Evolutionary conservation across 2,113 vertebrate species (phyloP).

Genomic region (Hippocampus guttulatus): DNA sequence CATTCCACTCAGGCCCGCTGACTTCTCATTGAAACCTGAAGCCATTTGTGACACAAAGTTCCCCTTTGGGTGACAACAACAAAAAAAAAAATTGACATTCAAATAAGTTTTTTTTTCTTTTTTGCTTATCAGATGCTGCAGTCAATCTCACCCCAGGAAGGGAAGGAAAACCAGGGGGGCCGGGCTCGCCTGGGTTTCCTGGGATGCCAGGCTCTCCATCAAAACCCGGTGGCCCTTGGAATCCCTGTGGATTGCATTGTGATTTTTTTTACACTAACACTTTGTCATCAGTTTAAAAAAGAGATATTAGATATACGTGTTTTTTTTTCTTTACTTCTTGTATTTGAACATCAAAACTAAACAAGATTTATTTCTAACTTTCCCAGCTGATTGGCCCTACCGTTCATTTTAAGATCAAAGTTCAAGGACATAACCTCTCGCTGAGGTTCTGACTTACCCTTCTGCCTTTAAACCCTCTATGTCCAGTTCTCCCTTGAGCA

Average conservation of each 20-base stretch:
- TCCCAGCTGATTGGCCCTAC: background rate
- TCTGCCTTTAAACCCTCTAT: constrained; percentile 88
- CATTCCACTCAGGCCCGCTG: constrained; percentile 72
- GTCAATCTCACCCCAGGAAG: constrained; percentile 74
- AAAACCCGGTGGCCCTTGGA: constrained; percentile 82
- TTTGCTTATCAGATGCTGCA: background rate
- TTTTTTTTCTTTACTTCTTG: background rate
- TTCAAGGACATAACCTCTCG: background rate
- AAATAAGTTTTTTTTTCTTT: background rate
- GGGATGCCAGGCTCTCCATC: constrained; percentile 96
- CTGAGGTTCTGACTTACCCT: constrained; percentile 61
- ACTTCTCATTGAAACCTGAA: constrained; percentile 85
- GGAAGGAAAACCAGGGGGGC: constrained; percentile 80
- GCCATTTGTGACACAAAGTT: constrained; percentile 85
- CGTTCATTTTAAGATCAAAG: background rate
- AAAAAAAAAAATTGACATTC: background rate
- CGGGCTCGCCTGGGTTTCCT: constrained; percentile 87
- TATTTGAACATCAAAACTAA: background rate
- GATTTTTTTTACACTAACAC: background rate
- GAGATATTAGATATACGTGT: background rate
- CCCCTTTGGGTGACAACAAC: constrained; percentile 55
- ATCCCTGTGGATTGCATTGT: constrained; percentile 71
- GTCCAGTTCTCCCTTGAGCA: constrained; percentile 81
- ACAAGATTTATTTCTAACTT: background rate
- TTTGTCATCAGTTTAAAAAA: background rate